A percentile compares a stretch with the other conserved stretches of the same genome.
These are phyloP conservation scores for Synanceia verrucosa DNA, from an alignment of 2,797 vertebrate species.

Conservation along the genomic window DNA sequence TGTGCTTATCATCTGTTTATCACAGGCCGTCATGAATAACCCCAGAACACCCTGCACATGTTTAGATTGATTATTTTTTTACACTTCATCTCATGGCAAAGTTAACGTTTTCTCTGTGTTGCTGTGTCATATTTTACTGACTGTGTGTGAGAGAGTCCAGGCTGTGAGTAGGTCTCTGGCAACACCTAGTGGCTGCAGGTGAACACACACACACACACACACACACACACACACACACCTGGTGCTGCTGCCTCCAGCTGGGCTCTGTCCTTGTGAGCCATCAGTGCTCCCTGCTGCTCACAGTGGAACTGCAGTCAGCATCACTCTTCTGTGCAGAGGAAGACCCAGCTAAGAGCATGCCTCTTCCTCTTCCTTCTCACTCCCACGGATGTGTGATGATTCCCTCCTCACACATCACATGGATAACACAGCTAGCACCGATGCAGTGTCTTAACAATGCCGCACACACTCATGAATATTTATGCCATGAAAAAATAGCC, in stretches of 20 bases:
- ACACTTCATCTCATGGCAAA: background rate
- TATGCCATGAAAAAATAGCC: constrained; percentile 9
- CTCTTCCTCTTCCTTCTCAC: constrained; percentile 25
- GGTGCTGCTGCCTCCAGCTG: constrained; percentile 32
- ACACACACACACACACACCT: constrained; percentile 21
- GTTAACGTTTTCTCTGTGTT: background rate
- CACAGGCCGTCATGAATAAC: background rate
- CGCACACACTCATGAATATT: constrained; percentile 54
- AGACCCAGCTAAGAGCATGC: background rate
- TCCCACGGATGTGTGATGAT: constrained; percentile 36
- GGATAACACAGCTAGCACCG: constrained; percentile 16
- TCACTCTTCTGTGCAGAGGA: background rate
- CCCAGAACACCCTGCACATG: background rate
- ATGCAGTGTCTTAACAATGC: constrained; percentile 22
- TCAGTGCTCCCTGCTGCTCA: constrained; percentile 73
- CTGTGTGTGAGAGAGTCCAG: background rate
- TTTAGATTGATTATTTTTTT: background rate
- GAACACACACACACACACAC: constrained; percentile 48
- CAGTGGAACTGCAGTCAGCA: constrained; percentile 63
- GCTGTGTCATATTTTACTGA: background rate
- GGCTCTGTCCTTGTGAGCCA: constrained; percentile 52
- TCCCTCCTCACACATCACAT: constrained; percentile 20
- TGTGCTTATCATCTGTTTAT: no score
- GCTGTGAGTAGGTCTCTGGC: constrained; percentile 87
- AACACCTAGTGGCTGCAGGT: constrained; percentile 94